Conservation (phyloP, 2,797 vertebrate species). For the Coregonus ussuriensis region DNA sequence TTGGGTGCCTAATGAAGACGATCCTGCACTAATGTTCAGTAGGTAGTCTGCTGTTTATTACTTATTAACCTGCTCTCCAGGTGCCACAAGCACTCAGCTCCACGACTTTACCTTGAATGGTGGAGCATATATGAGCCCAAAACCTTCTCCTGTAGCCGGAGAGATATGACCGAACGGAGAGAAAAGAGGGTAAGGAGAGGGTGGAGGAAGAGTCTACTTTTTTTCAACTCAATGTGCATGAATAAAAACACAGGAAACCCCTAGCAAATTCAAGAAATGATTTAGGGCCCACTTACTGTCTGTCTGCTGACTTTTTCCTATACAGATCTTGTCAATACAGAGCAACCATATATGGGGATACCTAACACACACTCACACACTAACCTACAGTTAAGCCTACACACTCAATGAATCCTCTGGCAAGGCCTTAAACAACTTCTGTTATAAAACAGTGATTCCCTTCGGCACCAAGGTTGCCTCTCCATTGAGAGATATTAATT, state of each 20-base stretch:
- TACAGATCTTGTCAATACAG: background rate
- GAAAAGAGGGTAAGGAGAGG: no score
- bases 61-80: background rate
- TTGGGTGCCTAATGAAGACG: background rate
- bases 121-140: no score
- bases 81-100: background rate
- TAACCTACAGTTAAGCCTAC: background rate
- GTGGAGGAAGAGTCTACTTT: background rate
- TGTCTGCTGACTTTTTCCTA: background rate
- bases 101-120: background rate
- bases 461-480: slow-evolving; percentile 49
- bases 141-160: no score
- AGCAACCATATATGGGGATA: background rate
- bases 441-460: slow-evolving; percentile 5
- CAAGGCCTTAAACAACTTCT: background rate
- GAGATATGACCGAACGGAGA: no score
- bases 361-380: slow-evolving; percentile 4
- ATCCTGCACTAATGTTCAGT: no score
- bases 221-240: background rate
- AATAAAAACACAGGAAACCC: background rate
- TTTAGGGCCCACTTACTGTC: background rate
- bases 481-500: slow-evolving; percentile 32
- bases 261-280: no score
- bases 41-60: background rate
- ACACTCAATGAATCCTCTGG: background rate